These are phyloP conservation scores for Ormyrus labotus DNA, from an alignment of 2,888 invertebrate genomes.

Conservation along the genomic window DNA sequence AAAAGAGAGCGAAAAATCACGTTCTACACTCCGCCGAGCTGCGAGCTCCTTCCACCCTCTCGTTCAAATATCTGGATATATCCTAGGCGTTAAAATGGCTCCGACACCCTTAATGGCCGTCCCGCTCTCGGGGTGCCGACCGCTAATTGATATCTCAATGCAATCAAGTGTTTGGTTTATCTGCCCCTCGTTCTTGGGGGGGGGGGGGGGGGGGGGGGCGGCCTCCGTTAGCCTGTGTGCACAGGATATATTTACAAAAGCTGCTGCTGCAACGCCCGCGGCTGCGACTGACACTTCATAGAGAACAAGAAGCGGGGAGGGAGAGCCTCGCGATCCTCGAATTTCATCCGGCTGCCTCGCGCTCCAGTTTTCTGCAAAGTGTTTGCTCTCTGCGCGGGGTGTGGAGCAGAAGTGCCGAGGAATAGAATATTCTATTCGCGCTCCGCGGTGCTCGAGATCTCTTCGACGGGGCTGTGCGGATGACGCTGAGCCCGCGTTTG, in stretches of 20 bases:
- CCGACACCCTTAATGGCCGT: slow-evolving; percentile 2
- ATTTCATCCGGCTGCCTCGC: slow-evolving; percentile 53
- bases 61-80: too few relatives aligned
- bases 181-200: slow-evolving; percentile 56
- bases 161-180: slow-evolving; percentile 74
- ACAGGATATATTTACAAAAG: slow-evolving; percentile 68
- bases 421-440: slow-evolving; percentile 4
- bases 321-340: slow-evolving; percentile 47
- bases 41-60: too few relatives aligned
- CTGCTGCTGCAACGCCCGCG: slow-evolving; percentile 66
- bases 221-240: too few relatives aligned
- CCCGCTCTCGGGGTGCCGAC: not conserved
- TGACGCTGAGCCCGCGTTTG: not conserved
- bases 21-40: too few relatives aligned
- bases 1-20: too few relatives aligned
- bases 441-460: not conserved
- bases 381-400: slow-evolving; percentile 35
- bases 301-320: slow-evolving; percentile 47
- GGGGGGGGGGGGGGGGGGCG: too few relatives aligned
- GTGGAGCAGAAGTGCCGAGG: not conserved
- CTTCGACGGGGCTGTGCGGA: not conserved
- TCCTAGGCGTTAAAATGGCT: not conserved
- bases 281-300: slow-evolving; percentile 69
- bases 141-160: slow-evolving; percentile 73
- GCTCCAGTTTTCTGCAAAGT: slow-evolving; percentile 31